Evolutionary conservation across 2,113 vertebrate species (phyloP), one percentile per base, ranked within the genome.

Genomic region (Rhegmatorhina hoffmannsi): DNA sequence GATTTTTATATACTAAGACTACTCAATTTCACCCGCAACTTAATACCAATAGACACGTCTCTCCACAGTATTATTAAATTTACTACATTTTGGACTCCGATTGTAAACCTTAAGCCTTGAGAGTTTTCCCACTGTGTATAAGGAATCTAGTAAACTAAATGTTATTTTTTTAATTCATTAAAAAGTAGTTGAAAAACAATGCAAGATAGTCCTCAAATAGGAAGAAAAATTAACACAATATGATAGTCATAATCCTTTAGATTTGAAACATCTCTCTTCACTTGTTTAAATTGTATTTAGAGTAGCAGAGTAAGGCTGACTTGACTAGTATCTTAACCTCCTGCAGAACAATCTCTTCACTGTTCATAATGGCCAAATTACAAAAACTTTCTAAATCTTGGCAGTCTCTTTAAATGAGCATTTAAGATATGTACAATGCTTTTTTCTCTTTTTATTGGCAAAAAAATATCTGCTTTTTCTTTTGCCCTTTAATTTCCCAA

Each of bases 121-220:
- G 3, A 11, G 28, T 3, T 63, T 79, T 46, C 55, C 24, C 28
- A 76, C 40, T 72, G 23, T 43, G 21, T 29, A 64, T 43, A 12
- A 64, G n/a, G 28, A 87, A 77, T 36, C 17, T 26, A 78, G 46
- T 44, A 77, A 87, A 72, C 5, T 17, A n/a, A n/a, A n/a, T n/a
- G 2, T 25, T 28, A 55, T 2, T 36, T 25, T 79, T 17, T 0
- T 1, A 47, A 47, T 36, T 68, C 8, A 5, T 40, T 52, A 2
- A 33, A 80, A 84, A 67, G 24, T 18, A 67, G 43, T 21, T 24
- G 43, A 78, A 7, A 5, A 58, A 67, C 6, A 7, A 85, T 10
- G 38, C 8, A 76, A 90, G 28, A 58, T 6, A 70, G 31, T 36
- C 21, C 17, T 86, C 33, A 76, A 56, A 72, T 3, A 68, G 19